Conservation (phyloP, 1,140 invertebrate species). For the Drosophila subobscura region DNA sequence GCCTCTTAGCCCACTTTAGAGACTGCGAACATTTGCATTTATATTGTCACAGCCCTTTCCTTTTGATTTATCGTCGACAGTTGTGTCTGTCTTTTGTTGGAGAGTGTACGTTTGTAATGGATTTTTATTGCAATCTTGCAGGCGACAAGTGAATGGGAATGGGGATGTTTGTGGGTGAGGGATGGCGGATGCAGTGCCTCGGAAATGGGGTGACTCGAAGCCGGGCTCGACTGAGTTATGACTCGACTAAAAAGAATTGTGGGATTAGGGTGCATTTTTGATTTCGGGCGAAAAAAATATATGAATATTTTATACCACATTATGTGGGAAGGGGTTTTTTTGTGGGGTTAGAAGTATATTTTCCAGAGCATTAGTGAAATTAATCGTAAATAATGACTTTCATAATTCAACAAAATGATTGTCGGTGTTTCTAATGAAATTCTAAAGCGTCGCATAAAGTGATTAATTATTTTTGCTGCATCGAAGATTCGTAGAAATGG, state of each 20-base stretch:
- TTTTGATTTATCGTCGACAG: conserved; percentile 64
- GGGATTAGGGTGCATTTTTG: conserved; percentile 48
- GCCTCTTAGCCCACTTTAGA: conserved; percentile 49
- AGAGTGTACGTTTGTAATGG: conserved; percentile 52
- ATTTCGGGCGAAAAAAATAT: conserved; percentile 11
- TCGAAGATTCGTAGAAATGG: too few relatives aligned
- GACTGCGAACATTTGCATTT: conserved; percentile 18
- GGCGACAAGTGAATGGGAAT: conserved; percentile 51
- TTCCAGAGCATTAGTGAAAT: neutral
- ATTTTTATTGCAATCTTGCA: conserved; percentile 74
- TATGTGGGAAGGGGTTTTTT: conserved; percentile 11
- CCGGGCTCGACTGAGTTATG: conserved; percentile 45
- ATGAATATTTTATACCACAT: conserved; percentile 27
- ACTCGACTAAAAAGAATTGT: conserved; percentile 43
- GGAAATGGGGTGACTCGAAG: conserved; percentile 63
- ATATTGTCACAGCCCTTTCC: conserved; percentile 23
- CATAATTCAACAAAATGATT: conserved; percentile 11
- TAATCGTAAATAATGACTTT: conserved; percentile 6
- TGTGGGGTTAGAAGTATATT: conserved; percentile 3
- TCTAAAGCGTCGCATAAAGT: too few relatives aligned
- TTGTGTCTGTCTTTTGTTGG: conserved; percentile 24
- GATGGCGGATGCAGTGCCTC: conserved; percentile 24
- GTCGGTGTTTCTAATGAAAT: too few relatives aligned
- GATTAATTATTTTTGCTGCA: too few relatives aligned
- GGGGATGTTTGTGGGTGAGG: too few relatives aligned